Base-by-base conservation (phyloP, 2,113 vertebrate species). In the Fulmarus glacialis region DNA sequence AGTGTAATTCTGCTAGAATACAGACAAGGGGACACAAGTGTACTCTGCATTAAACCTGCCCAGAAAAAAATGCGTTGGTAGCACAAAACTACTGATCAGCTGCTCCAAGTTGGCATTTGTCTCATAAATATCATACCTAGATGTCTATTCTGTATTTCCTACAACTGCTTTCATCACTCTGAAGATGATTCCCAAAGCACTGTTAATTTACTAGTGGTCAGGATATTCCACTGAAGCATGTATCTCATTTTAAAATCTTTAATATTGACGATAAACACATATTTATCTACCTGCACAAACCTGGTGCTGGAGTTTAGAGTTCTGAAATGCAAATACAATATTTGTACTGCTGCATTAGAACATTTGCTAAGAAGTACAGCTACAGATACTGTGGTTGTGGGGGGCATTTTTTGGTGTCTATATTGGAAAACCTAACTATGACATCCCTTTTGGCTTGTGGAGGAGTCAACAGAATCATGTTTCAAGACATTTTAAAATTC, bases 401-500 rank as follows among this genome's bases (percentile, higher is more conserved):
- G 53, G 59, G 95, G n/a, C 9, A 45, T 88, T 87, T 70, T 93
- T 71, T 87, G 83, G 93, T 97, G 92, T 97, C 98, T 97, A 94
- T 96, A n/a, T 90, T 94, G 96, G 97, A 97, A 97, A 97, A 94
- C 90, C 92, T 66, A 74, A 92, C 96, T 90, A 92, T 97, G 90
- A 95, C 85, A 93, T 95, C 63, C 74, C 92, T 95, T 92, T 97
- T 97, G 96, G 93, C 96, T 97, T 86, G 53, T 5, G 11, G 89
- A 90, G 83, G 75, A 97, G 89, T 98, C 96, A 93, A 98, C 97
- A 96, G 97, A 98, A 97, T 98, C 96, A 97, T 98, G 96, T 98
- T 98, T 97, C 95, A 97, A 97, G 98, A 97, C 93, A 95, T 93
- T 98, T 97, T 97, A 91, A 98, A 98, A 98, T 98, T 98, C 97